Evolutionary conservation across 1,140 invertebrate species (phyloP).

Genomic region (Diuraphis noxia): DNA sequence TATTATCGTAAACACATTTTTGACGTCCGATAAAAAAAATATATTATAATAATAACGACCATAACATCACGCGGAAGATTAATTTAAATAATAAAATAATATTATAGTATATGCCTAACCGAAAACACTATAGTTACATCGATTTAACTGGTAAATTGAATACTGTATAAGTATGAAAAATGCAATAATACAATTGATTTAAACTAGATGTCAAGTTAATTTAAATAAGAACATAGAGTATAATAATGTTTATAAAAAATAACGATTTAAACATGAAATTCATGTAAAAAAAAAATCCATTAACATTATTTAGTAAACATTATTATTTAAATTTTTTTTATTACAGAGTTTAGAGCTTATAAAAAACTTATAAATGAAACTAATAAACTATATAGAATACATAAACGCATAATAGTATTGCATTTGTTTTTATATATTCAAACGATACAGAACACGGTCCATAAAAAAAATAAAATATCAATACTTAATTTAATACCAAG

Average conservation of each 20-base stretch:
- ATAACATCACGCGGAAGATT: background rate
- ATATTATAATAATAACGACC: background rate
- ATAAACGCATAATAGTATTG: background rate
- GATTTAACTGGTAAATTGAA: background rate
- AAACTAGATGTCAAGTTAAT: background rate
- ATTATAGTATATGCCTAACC: background rate
- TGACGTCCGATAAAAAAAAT: background rate
- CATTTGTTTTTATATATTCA: too few relatives aligned
- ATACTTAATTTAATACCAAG: background rate
- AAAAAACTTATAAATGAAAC: background rate
- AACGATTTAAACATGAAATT: background rate
- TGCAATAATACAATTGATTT: background rate
- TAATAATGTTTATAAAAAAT: background rate
- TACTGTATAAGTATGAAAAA: background rate
- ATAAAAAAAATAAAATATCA: background rate
- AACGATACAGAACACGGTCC: background rate
- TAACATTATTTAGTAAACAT: background rate
- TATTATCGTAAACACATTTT: background rate
- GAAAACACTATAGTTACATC: background rate
- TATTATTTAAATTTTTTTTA: background rate
- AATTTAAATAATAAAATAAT: background rate
- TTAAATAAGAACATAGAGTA: background rate
- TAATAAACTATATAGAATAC: background rate
- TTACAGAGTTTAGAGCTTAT: background rate
- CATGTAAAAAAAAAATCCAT: background rate